Percentiles rank a stretch among this genome's conserved stretches.
Evolutionary conservation across 2,113 vertebrate species (phyloP).

Genomic region (Cyanistes caeruleus): DNA sequence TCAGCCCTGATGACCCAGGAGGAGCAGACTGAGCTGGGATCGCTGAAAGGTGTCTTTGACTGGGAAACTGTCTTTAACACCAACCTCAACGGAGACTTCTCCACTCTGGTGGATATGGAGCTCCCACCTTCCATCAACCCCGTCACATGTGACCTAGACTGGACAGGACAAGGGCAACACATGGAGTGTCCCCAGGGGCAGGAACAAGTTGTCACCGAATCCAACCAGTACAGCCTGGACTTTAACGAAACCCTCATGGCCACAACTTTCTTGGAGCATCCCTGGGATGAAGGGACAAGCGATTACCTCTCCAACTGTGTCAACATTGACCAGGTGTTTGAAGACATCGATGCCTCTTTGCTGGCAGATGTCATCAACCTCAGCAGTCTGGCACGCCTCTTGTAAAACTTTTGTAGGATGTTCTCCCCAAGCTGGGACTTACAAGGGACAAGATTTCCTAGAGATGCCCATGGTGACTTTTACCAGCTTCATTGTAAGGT

Average conservation of each 20-base stretch:
- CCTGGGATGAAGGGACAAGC: slow-evolving; percentile 83
- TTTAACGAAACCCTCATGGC: slow-evolving; percentile 90
- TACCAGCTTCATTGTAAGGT: neutral
- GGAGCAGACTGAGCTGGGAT: slow-evolving; percentile 85
- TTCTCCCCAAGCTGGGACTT: neutral
- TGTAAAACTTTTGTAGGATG: slow-evolving; percentile 68
- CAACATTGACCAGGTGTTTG: slow-evolving; percentile 85
- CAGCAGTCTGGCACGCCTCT: slow-evolving; percentile 79
- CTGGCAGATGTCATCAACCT: slow-evolving; percentile 76
- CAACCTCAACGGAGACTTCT: slow-evolving; percentile 80
- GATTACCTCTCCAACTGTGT: slow-evolving; percentile 82
- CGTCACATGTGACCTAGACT: slow-evolving; percentile 70
- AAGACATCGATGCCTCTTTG: slow-evolving; percentile 76
- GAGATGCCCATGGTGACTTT: neutral
- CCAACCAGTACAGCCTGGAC: slow-evolving; percentile 78
- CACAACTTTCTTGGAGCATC: slow-evolving; percentile 88
- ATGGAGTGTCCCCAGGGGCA: slow-evolving; percentile 63
- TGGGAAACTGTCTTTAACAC: slow-evolving; percentile 92
- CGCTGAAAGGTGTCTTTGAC: slow-evolving; percentile 92
- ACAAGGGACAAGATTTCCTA: slow-evolving; percentile 12
- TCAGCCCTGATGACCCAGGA: slow-evolving; percentile 83
- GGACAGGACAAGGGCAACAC: slow-evolving; percentile 75
- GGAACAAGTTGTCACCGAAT: slow-evolving; percentile 64
- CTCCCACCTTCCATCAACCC: slow-evolving; percentile 81
- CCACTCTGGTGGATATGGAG: slow-evolving; percentile 78